Evolutionary conservation across 2,113 vertebrate species (phyloP).

Genomic region (Numenius arquata): DNA sequence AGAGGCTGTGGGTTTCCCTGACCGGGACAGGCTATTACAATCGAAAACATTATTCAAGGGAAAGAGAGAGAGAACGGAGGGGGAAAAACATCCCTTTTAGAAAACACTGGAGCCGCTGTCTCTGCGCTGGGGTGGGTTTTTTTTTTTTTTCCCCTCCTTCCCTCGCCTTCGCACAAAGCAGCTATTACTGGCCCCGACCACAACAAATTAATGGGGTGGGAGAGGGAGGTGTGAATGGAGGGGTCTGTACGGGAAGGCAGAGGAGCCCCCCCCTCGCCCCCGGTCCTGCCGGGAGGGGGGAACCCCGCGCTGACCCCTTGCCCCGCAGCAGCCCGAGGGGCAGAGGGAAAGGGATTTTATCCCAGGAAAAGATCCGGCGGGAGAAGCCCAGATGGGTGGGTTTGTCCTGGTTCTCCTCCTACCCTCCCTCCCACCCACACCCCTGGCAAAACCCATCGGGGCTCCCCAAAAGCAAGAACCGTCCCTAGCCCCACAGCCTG

Average conservation of each 20-base stretch:
- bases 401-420: neutral
- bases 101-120: conserved; percentile 63
- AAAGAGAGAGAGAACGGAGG: neutral
- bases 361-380: fast-evolving
- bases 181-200: conserved; percentile 38
- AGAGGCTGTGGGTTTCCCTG: conserved; percentile 19
- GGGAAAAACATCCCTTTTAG: conserved; percentile 29
- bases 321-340: neutral
- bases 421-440: neutral
- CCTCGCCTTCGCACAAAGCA: conserved; percentile 51
- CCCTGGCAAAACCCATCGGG: neutral
- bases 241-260: conserved; percentile 28
- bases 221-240: conserved; percentile 51
- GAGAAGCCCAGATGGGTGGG: neutral
- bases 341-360: neutral
- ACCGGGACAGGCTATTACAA: conserved; percentile 22
- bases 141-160: neutral
- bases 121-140: neutral
- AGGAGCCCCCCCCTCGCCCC: neutral
- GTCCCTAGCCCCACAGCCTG: neutral
- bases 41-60: conserved; percentile 59
- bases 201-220: conserved; percentile 48
- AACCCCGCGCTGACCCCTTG: neutral
- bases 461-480: neutral
- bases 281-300: neutral